Base-by-base conservation (phyloP, 92 coral and sea anemone species). In the Diadumene lineata region DNA sequence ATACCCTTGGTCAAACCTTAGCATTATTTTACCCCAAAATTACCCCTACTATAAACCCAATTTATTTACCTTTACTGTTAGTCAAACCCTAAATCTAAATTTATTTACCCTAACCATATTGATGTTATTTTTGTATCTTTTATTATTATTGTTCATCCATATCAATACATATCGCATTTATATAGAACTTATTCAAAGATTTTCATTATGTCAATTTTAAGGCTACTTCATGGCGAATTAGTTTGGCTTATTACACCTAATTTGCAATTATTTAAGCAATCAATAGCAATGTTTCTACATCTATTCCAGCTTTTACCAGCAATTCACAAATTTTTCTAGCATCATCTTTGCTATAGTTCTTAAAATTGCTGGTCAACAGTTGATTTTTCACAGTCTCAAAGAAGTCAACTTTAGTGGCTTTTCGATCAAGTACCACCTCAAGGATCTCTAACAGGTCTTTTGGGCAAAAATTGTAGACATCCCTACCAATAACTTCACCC, bases 401-500 rank as follows among this genome's bases (percentile, higher is more conserved):
- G 21, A 63, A 43, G 0, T 32, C n/a, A 10, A 50, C 0, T 19
- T 34, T 31, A 0, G 32, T 57, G 17, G 27, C n/a, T 43, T 72
- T 34, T 8, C 26, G 77, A 9, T 48, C 73, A 9, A 43, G 44
- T 1, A 78, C 29, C 1, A 56, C 6, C 24, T 60, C 57, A 34
- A 78, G 65, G 34, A 68, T 69, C 17, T 16, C 58, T 31, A 56
- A 11, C 32, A 78, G 82, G 11, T 68, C 82, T 30, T 13, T 32
- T 38, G 76, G 34, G 1, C 1, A 9, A 23, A 78, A 78, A 24
- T 68, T 60, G 4, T 33, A 8, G 4, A 38, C 57, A 68, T 38
- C 33, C 16, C 82, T 56, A 33, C 32, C 46, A 34, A 78, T 15
- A 32, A 68, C 63, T 30, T 78, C 82, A 0, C 68, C 75, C n/a